These are phyloP conservation scores for Sardina pilchardus DNA, from an alignment of 2,113 vertebrate species.

Conservation along the genomic window DNA sequence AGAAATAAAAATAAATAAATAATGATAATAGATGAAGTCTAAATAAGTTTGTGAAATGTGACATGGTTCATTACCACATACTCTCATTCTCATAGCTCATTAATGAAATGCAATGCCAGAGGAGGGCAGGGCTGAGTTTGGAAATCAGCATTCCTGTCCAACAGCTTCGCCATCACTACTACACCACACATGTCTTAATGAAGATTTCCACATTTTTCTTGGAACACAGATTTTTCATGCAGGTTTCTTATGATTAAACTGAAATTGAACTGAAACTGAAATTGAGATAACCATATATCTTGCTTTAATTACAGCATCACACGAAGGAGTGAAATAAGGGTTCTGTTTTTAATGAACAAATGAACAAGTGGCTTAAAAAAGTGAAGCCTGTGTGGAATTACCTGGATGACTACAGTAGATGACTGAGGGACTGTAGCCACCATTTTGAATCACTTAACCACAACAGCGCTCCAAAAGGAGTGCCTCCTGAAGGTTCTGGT, in stretches of 20 bases:
- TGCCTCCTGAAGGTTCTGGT: conserved; percentile 52
- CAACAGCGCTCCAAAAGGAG: conserved; percentile 62
- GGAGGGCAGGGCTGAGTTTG: not conserved
- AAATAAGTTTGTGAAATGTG: conserved; percentile 32
- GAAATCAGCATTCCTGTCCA: not conserved
- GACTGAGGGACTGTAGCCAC: not conserved
- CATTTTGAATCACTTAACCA: conserved; percentile 33
- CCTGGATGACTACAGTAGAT: not conserved
- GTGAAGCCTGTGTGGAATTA: not conserved
- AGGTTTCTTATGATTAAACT: no score
- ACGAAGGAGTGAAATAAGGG: no score
- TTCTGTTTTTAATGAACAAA: no score
- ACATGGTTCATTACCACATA: not conserved
- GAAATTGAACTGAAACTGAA: no score
- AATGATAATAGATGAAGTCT: conserved; percentile 51
- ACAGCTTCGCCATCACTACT: not conserved
- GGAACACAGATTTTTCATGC: no score
- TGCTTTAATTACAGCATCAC: no score
- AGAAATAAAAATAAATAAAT: not conserved
- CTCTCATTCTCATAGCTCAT: not conserved
- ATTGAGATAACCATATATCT: no score
- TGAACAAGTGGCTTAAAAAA: not conserved
- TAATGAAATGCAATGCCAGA: not conserved
- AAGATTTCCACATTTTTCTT: not conserved
- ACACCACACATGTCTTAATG: not conserved